Conservation (phyloP, 1,140 invertebrate genomes). For the Lethrus apterus region DNA sequence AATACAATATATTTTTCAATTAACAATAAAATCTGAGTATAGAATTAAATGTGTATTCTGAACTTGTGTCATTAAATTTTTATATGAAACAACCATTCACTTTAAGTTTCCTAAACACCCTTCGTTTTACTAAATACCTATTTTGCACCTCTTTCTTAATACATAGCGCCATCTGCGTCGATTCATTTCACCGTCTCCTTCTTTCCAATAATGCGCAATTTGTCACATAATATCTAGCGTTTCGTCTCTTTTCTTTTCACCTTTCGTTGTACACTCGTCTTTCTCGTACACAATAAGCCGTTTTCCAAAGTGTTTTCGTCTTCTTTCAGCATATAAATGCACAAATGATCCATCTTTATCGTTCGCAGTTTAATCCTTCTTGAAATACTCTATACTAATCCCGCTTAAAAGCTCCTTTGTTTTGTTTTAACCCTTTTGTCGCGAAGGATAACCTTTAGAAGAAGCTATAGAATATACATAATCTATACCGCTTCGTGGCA, state of each 20-base stretch:
- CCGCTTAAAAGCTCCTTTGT: constrained; percentile 40
- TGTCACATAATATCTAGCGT: constrained; percentile 37
- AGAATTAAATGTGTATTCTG: too few species aligned
- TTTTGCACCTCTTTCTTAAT: too few species aligned
- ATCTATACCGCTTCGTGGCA: neutral
- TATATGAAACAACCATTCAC: too few species aligned
- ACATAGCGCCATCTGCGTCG: neutral
- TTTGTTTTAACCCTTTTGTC: constrained; percentile 38
- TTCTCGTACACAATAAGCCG: constrained; percentile 15
- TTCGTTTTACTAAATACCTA: too few species aligned
- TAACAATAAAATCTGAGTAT: too few species aligned
- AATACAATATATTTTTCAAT: too few species aligned
- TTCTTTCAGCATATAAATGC: constrained; percentile 3
- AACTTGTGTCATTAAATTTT: too few species aligned
- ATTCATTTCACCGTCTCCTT: constrained; percentile 22
- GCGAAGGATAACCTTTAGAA: constrained; percentile 34
- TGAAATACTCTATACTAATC: constrained; percentile 34
- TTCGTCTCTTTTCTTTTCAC: constrained; percentile 23
- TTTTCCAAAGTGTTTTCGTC: neutral
- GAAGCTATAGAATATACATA: constrained; percentile 7
- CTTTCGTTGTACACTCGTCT: constrained; percentile 22
- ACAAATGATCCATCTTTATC: constrained; percentile 11
- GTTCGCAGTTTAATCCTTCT: constrained; percentile 26
- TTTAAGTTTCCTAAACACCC: too few species aligned
- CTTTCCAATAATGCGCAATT: constrained; percentile 38